phyloP scores from a whole-genome alignment of 2,113 vertebrate genomes.

The Xyliphius kryptos region DNA sequence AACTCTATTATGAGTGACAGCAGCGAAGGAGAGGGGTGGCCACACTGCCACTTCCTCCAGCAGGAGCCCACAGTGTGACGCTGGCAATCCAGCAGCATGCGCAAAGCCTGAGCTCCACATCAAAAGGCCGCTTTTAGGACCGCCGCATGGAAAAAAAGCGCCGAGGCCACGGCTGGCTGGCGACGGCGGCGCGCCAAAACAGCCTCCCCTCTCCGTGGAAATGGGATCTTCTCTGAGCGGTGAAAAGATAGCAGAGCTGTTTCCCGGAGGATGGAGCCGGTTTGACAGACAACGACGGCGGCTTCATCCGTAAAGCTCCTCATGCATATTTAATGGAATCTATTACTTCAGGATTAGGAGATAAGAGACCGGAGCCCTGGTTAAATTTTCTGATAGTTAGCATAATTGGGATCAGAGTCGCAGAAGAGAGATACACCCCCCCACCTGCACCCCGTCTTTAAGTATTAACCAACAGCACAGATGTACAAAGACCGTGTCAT shows the following conservation, averaged over 20 bases:
- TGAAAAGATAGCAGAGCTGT: constrained; percentile 38
- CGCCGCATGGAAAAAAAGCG: constrained; percentile 9
- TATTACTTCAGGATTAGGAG: constrained; percentile 74
- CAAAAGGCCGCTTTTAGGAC: constrained; percentile 34
- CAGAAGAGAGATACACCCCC: constrained; percentile 53
- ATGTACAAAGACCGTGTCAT: constrained; percentile 25
- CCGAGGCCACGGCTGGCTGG: constrained; percentile 19
- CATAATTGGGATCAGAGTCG: constrained; percentile 67
- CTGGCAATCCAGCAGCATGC: constrained; percentile 31
- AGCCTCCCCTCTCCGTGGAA: constrained; percentile 31
- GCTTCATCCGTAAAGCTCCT: constrained; percentile 48
- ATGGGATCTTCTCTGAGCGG: constrained; percentile 33
- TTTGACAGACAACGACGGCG: constrained; percentile 38
- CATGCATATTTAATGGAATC: constrained; percentile 75
- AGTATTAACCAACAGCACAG: constrained; percentile 12
- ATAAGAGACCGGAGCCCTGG: constrained; percentile 62
- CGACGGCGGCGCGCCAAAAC: constrained; percentile 1
- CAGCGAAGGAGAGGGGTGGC: constrained; percentile 21
- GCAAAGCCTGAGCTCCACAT: constrained; percentile 25
- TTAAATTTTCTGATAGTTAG: constrained; percentile 71
- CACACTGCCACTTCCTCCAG: constrained; percentile 30
- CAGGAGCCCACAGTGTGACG: constrained; percentile 21
- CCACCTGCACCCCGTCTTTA: constrained; percentile 25
- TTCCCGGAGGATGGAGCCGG: constrained; percentile 27
- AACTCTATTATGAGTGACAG: constrained; percentile 37